Evolutionary conservation across 2,113 vertebrate species (phyloP), one percentile per base, ranked within the genome.

Genomic region (Ornithorhynchus anatinus): DNA sequence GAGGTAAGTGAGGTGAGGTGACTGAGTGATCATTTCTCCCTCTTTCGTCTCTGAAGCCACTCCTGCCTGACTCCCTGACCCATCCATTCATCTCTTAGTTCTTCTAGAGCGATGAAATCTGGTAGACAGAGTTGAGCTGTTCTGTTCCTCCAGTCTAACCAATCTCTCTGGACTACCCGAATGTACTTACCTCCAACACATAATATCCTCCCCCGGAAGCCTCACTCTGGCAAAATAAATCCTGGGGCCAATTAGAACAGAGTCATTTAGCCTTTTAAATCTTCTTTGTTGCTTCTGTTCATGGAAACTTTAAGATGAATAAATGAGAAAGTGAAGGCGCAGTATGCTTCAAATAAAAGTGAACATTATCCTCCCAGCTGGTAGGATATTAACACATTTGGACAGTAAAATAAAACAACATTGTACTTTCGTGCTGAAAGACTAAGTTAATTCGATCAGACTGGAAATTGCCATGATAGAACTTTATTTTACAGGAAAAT

Each of bases 291-390:
- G 6, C 81, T 85, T 87, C 57, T 84, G 72, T 83, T 79, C 57
- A 42, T 52, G 67, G 69, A 75, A 80, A 81, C 40, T 58, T 80
- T 81, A 80, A 85, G 81, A 85, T 81, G 79, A 87, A 84, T 73
- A 80, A 85, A 68, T 72, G 63, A 77, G 67, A 77, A 84, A 80
- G 60, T 79, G 22, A 69, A 59, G 54, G 33, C 69, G 73, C 27
- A 38, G 59, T 72, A 35, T 56, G 75, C 70, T 6, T 67, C 72
- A 59, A 35, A 81, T 70, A 50, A 73, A 85, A 85, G 85, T 81
- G 62, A 83, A 72, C 81, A 73, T 68, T 81, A 84, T 72, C 80
- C n/a, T 72, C 20, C 78, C 83, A 50, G 75, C 78, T 81, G 78
- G 77, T 84, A 76, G 75, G 59, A 76, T 77, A 81, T 85, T 85